phyloP scores from a whole-genome alignment of 2,113 vertebrate species.

The Lonchura striata region DNA sequence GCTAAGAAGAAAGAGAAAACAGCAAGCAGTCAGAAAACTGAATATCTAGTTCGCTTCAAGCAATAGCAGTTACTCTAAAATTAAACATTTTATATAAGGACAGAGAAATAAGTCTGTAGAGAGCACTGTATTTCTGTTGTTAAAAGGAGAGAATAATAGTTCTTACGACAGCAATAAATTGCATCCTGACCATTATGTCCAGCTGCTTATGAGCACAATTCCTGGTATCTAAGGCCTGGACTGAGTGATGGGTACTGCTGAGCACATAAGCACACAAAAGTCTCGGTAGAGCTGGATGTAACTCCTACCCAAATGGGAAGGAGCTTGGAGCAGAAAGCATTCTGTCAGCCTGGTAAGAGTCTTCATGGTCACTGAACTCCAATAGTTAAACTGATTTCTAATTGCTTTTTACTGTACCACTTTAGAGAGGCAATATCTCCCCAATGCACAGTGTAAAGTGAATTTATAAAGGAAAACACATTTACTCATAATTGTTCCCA shows the following conservation, averaged over 20 bases:
- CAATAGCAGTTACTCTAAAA: not conserved
- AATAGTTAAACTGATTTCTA: not conserved
- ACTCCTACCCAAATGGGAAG: not conserved
- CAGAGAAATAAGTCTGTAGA: not conserved
- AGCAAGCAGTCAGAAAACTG: not conserved
- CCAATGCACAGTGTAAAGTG: not conserved
- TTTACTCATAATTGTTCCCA: not conserved
- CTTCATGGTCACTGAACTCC: not conserved
- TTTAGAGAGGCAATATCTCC: not conserved
- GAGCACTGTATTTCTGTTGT: not conserved
- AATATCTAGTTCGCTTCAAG: not conserved
- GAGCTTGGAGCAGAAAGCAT: not conserved
- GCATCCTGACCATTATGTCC: not conserved
- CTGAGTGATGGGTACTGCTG: not conserved
- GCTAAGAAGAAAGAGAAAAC: constrained; percentile 70
- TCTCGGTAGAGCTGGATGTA: not conserved
- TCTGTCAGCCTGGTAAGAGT: not conserved
- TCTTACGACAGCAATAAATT: not conserved
- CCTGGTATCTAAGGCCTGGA: not conserved
- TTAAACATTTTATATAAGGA: not conserved
- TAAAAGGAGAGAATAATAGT: not conserved
- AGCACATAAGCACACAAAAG: not conserved
- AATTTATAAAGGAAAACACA: not conserved
- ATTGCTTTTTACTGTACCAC: not conserved
- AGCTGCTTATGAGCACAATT: not conserved